phyloP scores from a whole-genome alignment of 2,888 invertebrate species.

The Steinernema hermaphroditum region DNA sequence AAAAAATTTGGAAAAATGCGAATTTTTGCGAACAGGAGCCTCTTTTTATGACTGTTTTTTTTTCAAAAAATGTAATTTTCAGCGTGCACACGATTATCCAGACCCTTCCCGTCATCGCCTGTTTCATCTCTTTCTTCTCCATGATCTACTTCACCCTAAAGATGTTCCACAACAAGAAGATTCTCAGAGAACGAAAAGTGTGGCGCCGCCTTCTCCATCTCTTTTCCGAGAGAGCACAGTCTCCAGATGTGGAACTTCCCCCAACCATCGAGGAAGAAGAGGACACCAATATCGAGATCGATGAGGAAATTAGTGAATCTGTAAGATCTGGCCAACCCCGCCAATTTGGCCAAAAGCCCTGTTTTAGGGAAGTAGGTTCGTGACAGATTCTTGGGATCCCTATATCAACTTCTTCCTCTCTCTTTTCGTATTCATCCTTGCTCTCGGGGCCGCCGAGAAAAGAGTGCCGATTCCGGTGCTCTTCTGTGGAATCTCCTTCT shows the following conservation, averaged over 20 bases:
- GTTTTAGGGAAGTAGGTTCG: slow-evolving; percentile 34
- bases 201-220: slow-evolving; percentile 43
- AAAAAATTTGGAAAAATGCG: too few species aligned
- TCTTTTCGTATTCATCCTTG: slow-evolving; percentile 50
- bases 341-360: too few species aligned
- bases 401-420: slow-evolving; percentile 54
- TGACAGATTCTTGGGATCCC: slow-evolving; percentile 50
- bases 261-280: slow-evolving; percentile 1
- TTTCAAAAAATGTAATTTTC: too few species aligned
- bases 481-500: slow-evolving; percentile 51
- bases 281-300: background rate
- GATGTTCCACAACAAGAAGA: slow-evolving; percentile 50
- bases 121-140: slow-evolving; percentile 50
- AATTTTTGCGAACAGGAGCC: too few species aligned
- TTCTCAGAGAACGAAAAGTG: slow-evolving; percentile 37
- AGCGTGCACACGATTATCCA: slow-evolving; percentile 49
- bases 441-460: slow-evolving; percentile 52
- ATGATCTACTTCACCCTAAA: slow-evolving; percentile 59
- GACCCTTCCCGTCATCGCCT: slow-evolving; percentile 47
- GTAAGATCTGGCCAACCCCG: too few species aligned
- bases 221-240: slow-evolving; percentile 24
- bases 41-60: too few species aligned
- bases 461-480: slow-evolving; percentile 52
- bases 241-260: background rate
- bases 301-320: too few species aligned